Percentiles rank a stretch among this genome's conserved stretches.
Evolutionary conservation across 2,797 vertebrate genomes (phyloP).

Genomic region (Crenuchus spilurus): DNA sequence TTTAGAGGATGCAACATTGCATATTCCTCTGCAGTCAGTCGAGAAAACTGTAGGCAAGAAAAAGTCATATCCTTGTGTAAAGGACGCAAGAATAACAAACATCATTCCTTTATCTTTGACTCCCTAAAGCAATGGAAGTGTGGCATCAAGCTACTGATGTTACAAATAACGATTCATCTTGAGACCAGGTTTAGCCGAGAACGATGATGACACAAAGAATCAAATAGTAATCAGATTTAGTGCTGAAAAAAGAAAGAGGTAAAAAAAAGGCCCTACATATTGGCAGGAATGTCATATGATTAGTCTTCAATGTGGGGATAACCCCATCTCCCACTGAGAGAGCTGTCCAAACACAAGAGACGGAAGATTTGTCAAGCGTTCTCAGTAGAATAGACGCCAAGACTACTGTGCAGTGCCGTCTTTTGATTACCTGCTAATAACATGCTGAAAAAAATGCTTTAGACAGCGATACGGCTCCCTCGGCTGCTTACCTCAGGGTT

Average conservation of each 20-base stretch:
- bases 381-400: constrained; percentile 8
- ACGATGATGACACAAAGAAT: constrained; percentile 11
- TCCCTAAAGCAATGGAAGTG: constrained; percentile 16
- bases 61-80: background rate
- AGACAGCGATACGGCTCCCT: background rate
- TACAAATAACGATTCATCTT: constrained; percentile 13
- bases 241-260: background rate
- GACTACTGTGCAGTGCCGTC: background rate
- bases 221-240: constrained; percentile 29
- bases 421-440: constrained; percentile 28
- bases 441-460: background rate
- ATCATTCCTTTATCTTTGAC: constrained; percentile 23
- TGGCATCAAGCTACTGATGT: constrained; percentile 1
- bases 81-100: constrained; percentile 14
- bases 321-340: constrained; percentile 32
- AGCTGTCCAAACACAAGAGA: constrained; percentile 7
- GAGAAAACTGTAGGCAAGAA: background rate
- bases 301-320: constrained; percentile 13
- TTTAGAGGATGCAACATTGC: background rate
- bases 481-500: background rate
- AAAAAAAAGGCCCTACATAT: background rate
- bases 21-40: background rate
- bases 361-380: background rate
- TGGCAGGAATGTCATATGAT: background rate
- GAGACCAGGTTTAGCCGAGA: constrained; percentile 12